Conservation (phyloP, 35 echinoderm and acorn worm species). For the Antedon bifida region DNA sequence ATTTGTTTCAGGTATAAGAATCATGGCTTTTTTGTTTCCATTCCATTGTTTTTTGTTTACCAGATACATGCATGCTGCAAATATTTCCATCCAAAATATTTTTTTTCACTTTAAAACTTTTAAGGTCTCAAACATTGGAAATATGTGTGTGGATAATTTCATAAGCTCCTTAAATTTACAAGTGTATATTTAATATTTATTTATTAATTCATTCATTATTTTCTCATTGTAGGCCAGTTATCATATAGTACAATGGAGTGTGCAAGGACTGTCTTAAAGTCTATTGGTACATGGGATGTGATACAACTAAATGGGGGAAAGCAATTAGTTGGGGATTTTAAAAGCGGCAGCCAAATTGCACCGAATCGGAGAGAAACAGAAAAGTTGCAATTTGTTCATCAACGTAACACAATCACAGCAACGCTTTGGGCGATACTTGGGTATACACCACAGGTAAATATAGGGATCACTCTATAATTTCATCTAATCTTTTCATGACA, state of each 20-base stretch:
- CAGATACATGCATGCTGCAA: no score
- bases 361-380: conserved; percentile 70
- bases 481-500: no score
- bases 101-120: no score
- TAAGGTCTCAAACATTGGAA: no score
- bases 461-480: no score
- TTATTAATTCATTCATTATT: not conserved
- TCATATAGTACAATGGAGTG: conserved; percentile 76
- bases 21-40: not conserved
- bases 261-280: conserved; percentile 47
- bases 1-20: conserved; percentile 24
- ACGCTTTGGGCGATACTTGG: conserved; percentile 79
- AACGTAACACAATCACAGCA: conserved; percentile 59
- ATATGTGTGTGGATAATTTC: no score
- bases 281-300: conserved; percentile 90
- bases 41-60: conserved; percentile 8
- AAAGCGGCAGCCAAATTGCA: conserved; percentile 53
- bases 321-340: conserved; percentile 89
- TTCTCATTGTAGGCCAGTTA: conserved; percentile 22
- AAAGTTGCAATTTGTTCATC: conserved; percentile 57
- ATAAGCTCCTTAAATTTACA: no score
- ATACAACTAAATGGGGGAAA: conserved; percentile 75
- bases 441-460: conserved; percentile 71
- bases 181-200: no score
- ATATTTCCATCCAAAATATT: no score